A percentile compares a stretch with the other conserved stretches of the same genome.
phyloP scores from a whole-genome alignment of 2,113 vertebrate species.

The Serinus canaria region DNA sequence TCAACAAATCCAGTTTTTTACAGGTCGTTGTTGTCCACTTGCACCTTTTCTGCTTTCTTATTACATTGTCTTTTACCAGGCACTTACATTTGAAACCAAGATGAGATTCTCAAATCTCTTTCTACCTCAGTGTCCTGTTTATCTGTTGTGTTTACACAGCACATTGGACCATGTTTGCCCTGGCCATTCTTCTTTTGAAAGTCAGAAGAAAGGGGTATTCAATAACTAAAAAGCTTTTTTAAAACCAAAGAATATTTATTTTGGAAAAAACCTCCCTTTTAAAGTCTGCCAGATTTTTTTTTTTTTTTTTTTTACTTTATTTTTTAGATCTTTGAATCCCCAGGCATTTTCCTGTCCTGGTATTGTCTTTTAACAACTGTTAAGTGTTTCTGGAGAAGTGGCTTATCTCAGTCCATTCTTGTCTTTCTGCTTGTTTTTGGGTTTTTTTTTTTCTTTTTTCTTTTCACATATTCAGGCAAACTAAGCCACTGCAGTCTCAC shows the following conservation, averaged over 20 bases:
- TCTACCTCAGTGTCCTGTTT: background rate
- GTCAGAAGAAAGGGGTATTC: background rate
- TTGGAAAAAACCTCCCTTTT: background rate
- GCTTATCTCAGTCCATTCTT: slow-evolving; percentile 15
- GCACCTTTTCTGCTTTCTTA: background rate
- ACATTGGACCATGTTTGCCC: background rate
- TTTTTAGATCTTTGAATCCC: background rate
- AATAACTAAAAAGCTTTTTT: background rate
- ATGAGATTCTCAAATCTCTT: background rate
- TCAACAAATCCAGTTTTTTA: background rate
- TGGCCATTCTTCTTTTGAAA: background rate
- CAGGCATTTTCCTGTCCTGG: slow-evolving; percentile 32
- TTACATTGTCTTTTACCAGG: background rate
- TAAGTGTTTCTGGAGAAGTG: slow-evolving; percentile 5
- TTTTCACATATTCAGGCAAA: slow-evolving; percentile 12
- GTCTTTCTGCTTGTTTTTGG: background rate
- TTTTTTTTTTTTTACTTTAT: background rate
- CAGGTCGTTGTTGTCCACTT: background rate
- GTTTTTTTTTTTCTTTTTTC: background rate
- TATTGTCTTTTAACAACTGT: slow-evolving; percentile 18
- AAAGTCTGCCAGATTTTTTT: background rate
- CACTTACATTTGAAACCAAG: background rate
- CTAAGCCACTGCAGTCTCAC: background rate
- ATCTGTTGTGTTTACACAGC: background rate
- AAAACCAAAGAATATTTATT: background rate